Conservation (phyloP, 2,797 vertebrate species). For the Falco peregrinus region DNA sequence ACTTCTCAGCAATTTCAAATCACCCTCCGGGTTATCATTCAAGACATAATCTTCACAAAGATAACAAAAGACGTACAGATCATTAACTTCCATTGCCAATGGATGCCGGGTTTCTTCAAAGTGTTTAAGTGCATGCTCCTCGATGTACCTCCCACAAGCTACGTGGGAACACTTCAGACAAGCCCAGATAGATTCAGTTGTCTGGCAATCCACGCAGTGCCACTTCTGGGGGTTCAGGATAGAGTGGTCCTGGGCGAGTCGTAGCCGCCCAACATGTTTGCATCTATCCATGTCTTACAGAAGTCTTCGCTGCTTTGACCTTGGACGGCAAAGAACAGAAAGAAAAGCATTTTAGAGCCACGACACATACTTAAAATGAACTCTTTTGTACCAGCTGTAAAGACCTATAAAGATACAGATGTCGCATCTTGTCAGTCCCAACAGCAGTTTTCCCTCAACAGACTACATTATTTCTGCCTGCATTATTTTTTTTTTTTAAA, state of each 20-base stretch:
- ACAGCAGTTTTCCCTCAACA: not conserved
- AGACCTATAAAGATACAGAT: not conserved
- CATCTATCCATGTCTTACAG: conserved; percentile 97
- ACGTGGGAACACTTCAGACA: conserved; percentile 98
- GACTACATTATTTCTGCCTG: not conserved
- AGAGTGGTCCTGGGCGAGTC: conserved; percentile 96
- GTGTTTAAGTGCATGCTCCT: conserved; percentile 93
- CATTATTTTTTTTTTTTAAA: not conserved
- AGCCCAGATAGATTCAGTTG: conserved; percentile 95
- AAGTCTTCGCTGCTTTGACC: conserved; percentile 77
- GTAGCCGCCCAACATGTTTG: conserved; percentile 97
- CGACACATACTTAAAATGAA: rapidly evolving
- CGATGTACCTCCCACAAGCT: conserved; percentile 94
- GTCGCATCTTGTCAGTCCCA: not conserved
- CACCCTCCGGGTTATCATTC: conserved; percentile 96
- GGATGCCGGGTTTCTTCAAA: conserved; percentile 91
- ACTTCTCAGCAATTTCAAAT: conserved; percentile 93
- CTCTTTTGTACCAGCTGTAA: not conserved
- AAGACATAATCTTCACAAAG: conserved; percentile 96
- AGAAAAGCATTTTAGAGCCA: not conserved
- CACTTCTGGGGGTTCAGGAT: conserved; percentile 99
- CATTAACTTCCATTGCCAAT: conserved; percentile 95
- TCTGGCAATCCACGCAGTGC: conserved; percentile 91
- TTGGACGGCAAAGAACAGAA: not conserved
- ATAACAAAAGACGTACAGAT: conserved; percentile 96